Base-by-base conservation (phyloP, 2,113 vertebrate genomes). In the Campylorhamphus procurvoides region DNA sequence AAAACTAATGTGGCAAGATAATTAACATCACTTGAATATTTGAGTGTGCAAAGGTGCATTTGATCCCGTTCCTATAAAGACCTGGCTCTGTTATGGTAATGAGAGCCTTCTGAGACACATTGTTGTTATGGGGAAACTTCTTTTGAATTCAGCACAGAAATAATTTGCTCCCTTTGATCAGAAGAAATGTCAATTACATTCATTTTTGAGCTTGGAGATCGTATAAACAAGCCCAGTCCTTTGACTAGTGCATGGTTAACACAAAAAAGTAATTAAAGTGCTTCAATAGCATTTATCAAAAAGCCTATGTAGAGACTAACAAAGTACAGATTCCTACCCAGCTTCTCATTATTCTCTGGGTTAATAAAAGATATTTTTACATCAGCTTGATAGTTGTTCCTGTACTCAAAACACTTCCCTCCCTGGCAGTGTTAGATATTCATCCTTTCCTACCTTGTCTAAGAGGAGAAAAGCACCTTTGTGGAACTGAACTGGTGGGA, bases 11-110 rank as follows among this genome's bases (percentile, higher is more conserved):
- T 35, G 78, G 64, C 46, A 73, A 46, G 79, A 59, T 89, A 56
- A 95, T 90, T 46, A 68, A 46, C 50, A 55, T 68, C 55, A 71
- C 80, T 85, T 27, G 63, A 84, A 27, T 22, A n/a, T 60, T 10
- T 15, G 53, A 53, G 79, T 22, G 76, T 64, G 81, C 89, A 95
- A 80, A 95, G 66, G 69, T 93, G 85, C 83, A 90, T 76, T 96
- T 90, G 95, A 72, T 95, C 42, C 80, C 68, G 0, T 94, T 94
- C 76, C 71, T 93, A 85, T 72, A 53, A 91, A 71, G 69, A 28
- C 71, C 77, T 91, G 93, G 73, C 87, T 90, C 59, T 72, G 52
- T 95, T 91, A 92, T 90, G 85, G 63, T 90, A 95, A 94, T 97
- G 64, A 91, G 73, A 77, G 60, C 44, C 47, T 92, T 92, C 19